These are phyloP conservation scores for Polyboroides typus DNA, from an alignment of 2,797 vertebrate genomes.

Conservation along the genomic window DNA sequence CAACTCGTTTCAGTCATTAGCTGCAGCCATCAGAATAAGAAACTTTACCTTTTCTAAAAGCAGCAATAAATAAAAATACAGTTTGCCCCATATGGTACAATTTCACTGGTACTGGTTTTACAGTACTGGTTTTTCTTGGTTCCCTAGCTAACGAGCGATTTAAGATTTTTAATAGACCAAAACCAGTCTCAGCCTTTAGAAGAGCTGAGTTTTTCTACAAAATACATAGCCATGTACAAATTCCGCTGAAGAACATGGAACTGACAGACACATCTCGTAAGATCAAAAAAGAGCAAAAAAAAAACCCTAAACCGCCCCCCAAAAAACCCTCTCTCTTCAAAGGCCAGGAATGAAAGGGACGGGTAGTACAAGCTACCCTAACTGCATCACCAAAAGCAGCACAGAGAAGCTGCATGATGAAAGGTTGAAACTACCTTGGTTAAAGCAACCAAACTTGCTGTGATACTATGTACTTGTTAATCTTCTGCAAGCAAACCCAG, in stretches of 20 bases:
- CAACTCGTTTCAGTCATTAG: neutral
- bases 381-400: neutral
- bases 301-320: too few species aligned
- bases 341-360: neutral
- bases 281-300: neutral
- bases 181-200: neutral
- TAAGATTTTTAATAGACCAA: neutral
- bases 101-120: neutral
- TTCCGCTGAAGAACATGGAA: neutral
- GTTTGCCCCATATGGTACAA: neutral
- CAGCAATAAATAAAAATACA: neutral
- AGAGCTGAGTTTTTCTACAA: neutral
- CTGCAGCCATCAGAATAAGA: neutral
- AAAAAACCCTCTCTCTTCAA: neutral
- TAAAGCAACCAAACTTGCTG: neutral
- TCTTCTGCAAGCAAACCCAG: neutral
- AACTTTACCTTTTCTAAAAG: neutral
- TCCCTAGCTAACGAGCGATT: neutral
- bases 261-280: neutral
- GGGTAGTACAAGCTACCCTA: neutral
- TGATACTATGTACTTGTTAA: neutral
- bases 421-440: neutral
- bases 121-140: neutral
- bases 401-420: neutral
- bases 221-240: neutral